Evolutionary conservation across 2,797 vertebrate genomes (phyloP).

Genomic region (Tachyglossus aculeatus): DNA sequence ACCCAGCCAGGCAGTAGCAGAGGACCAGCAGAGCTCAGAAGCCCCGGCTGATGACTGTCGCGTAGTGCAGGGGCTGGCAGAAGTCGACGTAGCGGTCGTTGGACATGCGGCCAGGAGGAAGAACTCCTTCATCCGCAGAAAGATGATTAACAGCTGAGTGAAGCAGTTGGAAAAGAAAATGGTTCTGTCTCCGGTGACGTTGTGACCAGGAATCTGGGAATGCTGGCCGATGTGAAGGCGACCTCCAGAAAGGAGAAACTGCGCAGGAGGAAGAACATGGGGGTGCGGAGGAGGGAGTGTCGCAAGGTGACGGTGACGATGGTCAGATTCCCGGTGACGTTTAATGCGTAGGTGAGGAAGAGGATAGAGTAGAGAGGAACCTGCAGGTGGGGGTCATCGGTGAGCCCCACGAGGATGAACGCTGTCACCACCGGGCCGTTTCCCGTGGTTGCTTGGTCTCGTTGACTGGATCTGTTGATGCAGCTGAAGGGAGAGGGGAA

Average conservation of each 20-base stretch:
- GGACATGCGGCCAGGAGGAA: too few relatives aligned
- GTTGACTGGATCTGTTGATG: too few relatives aligned
- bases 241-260: constrained; percentile 62
- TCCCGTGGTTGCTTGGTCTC: constrained; percentile 32
- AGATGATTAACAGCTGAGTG: too few relatives aligned
- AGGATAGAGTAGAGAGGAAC: constrained; percentile 44
- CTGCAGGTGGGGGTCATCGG: constrained; percentile 8
- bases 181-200: too few relatives aligned
- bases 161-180: too few relatives aligned
- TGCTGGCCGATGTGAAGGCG: constrained; percentile 28
- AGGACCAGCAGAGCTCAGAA: too few relatives aligned
- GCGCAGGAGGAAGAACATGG: constrained; percentile 60
- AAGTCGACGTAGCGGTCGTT: too few relatives aligned
- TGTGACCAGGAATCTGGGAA: constrained; percentile 25
- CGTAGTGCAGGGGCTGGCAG: too few relatives aligned
- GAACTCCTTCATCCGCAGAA: too few relatives aligned
- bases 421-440: constrained; percentile 38
- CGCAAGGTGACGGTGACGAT: constrained; percentile 53
- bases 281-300: constrained; percentile 27
- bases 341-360: constrained; percentile 41
- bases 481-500: too few relatives aligned
- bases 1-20: too few relatives aligned
- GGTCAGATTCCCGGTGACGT: constrained; percentile 39
- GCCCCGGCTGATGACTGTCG: too few relatives aligned
- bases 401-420: constrained; percentile 60